Evolutionary conservation across 30 jellyfish, hydroid and myxozoan genomes (phyloP).

Genomic region (Nemopilema nomurai): DNA sequence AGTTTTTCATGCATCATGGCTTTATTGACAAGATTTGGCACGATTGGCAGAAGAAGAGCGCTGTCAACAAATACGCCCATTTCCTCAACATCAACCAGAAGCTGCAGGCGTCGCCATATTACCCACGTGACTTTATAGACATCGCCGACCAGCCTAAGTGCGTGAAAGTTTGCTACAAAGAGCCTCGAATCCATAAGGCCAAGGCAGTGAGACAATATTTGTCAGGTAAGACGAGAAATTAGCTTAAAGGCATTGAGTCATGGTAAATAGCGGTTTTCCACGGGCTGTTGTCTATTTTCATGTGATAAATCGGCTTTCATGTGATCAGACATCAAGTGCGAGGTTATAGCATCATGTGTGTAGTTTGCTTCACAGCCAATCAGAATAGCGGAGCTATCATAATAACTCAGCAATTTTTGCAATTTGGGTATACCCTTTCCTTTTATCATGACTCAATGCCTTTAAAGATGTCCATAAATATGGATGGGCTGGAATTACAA

Average conservation of each 20-base stretch:
- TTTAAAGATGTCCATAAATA: too few relatives aligned
- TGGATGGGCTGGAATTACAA: too few relatives aligned
- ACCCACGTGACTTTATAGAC: slow-evolving; percentile 49
- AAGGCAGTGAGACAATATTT: slow-evolving; percentile 15
- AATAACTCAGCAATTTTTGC: too few relatives aligned
- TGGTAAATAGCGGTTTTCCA: neutral
- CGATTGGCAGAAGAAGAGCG: slow-evolving; percentile 54
- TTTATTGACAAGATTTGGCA: slow-evolving; percentile 64
- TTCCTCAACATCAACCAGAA: slow-evolving; percentile 25
- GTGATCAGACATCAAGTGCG: too few relatives aligned
- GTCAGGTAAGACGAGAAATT: slow-evolving; percentile 7
- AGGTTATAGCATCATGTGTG: too few relatives aligned
- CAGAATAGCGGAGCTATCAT: too few relatives aligned
- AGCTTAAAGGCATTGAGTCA: too few relatives aligned
- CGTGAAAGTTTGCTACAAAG: slow-evolving; percentile 52
- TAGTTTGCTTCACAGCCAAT: too few relatives aligned
- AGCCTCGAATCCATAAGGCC: slow-evolving; percentile 41
- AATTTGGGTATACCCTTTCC: too few relatives aligned
- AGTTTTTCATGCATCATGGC: slow-evolving; percentile 68
- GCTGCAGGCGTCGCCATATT: slow-evolving; percentile 30
- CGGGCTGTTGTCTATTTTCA: neutral
- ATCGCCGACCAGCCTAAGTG: slow-evolving; percentile 42
- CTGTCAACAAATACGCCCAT: slow-evolving; percentile 30
- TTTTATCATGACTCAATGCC: too few relatives aligned
- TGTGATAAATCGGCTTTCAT: too few relatives aligned